Percentiles rank a stretch among this genome's conserved stretches.
Conservation (phyloP, 1,140 invertebrate species). For the Pantala flavescens region DNA sequence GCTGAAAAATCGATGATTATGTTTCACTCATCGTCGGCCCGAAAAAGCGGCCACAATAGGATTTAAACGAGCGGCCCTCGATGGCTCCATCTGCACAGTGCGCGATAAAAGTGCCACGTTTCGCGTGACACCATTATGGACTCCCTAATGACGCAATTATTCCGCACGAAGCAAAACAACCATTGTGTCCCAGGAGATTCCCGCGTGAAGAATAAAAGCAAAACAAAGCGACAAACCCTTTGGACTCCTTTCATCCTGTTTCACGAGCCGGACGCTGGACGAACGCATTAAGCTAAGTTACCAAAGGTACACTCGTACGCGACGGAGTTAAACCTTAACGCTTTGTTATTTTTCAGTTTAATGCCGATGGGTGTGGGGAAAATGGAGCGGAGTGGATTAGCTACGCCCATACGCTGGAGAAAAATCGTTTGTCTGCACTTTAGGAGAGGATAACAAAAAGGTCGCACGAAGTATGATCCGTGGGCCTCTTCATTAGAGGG, state of each 20-base stretch:
- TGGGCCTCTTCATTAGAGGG: background rate
- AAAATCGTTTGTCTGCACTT: conserved; percentile 6
- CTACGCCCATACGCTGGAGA: background rate
- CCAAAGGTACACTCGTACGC: background rate
- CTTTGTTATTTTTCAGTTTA: no score
- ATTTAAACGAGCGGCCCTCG: no score
- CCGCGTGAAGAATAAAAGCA: background rate
- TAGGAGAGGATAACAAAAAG: background rate
- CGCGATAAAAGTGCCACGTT: background rate
- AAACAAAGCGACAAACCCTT: background rate
- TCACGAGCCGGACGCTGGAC: background rate
- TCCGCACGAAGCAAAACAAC: background rate
- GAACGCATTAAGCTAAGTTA: background rate
- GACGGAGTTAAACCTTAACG: no score
- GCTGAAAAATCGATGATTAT: no score
- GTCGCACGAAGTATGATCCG: background rate
- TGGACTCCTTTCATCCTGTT: background rate
- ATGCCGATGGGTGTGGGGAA: background rate
- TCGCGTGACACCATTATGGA: background rate
- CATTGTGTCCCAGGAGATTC: background rate
- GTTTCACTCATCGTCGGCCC: no score
- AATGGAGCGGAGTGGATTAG: background rate
- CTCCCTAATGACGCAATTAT: conserved; percentile 1
- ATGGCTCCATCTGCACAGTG: background rate
- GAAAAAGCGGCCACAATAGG: no score